phyloP scores from a whole-genome alignment of 2,797 vertebrate genomes.

The Pseudocheirus occidentalis region DNA sequence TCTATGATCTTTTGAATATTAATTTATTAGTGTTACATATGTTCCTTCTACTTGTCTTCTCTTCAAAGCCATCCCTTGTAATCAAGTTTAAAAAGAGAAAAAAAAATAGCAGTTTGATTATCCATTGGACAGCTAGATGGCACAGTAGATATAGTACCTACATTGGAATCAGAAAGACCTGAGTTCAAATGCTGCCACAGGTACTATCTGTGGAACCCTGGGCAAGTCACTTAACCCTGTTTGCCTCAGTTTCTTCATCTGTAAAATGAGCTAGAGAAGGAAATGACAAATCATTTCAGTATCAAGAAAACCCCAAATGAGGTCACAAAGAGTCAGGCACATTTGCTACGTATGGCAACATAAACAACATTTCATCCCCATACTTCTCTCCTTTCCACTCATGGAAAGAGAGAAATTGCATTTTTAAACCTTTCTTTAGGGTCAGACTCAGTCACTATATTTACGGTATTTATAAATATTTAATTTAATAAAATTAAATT shows the following conservation, averaged over 20 bases:
- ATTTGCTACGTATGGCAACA: background rate
- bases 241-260: no score
- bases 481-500: no score
- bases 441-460: background rate
- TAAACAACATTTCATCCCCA: background rate
- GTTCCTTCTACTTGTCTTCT: background rate
- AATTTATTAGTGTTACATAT: background rate
- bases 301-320: no score
- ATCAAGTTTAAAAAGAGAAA: background rate
- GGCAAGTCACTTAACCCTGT: background rate
- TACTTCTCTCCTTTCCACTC: background rate
- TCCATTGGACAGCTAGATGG: background rate
- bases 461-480: background rate
- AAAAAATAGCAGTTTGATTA: background rate
- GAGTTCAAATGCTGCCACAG: background rate
- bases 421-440: background rate
- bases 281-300: no score
- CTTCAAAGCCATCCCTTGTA: background rate
- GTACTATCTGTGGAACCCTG: background rate
- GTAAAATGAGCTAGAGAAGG: no score
- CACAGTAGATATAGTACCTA: no score
- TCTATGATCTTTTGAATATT: background rate
- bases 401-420: background rate
- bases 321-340: background rate
- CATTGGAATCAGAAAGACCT: background rate